Conservation (phyloP, 1,140 invertebrate genomes). For the Tetranychus urticae region DNA sequence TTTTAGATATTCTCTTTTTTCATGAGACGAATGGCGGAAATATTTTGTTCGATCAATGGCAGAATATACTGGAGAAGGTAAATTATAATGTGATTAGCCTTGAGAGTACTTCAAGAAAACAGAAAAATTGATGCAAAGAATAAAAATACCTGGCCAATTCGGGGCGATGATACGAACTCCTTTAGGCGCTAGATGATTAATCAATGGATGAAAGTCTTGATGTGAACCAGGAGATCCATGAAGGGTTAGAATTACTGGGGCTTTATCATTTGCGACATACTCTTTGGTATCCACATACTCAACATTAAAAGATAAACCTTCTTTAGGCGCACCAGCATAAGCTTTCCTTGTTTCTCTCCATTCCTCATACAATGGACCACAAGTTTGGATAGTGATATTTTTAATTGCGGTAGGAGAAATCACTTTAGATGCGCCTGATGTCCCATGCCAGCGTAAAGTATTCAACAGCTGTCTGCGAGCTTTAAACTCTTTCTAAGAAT, state of each 20-base stretch:
- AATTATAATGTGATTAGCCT: background rate
- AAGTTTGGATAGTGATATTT: conserved; percentile 7
- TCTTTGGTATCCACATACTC: conserved; percentile 9
- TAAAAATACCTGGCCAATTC: conserved; percentile 7
- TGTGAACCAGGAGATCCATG: conserved; percentile 13
- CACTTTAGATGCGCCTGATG: background rate
- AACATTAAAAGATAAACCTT: conserved; percentile 5
- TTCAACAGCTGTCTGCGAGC: conserved; percentile 30
- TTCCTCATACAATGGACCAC: conserved; percentile 8
- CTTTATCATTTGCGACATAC: background rate
- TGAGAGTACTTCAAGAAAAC: background rate
- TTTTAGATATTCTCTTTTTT: conserved; percentile 11
- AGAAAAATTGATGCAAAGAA: background rate
- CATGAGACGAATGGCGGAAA: conserved; percentile 11
- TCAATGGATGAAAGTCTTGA: conserved; percentile 9
- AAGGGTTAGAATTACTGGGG: conserved; percentile 3
- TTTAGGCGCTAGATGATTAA: conserved; percentile 2
- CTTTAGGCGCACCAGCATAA: conserved; percentile 4
- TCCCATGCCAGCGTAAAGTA: too few relatives aligned
- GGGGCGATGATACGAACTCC: conserved; percentile 9
- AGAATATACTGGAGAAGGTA: background rate
- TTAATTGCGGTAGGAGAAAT: background rate
- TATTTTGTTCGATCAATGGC: conserved; percentile 5
- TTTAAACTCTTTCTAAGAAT: conserved; percentile 70
- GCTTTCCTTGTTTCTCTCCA: conserved; percentile 5